phyloP scores from a whole-genome alignment of 2,888 invertebrate genomes.

The Notodonta ziczac region DNA sequence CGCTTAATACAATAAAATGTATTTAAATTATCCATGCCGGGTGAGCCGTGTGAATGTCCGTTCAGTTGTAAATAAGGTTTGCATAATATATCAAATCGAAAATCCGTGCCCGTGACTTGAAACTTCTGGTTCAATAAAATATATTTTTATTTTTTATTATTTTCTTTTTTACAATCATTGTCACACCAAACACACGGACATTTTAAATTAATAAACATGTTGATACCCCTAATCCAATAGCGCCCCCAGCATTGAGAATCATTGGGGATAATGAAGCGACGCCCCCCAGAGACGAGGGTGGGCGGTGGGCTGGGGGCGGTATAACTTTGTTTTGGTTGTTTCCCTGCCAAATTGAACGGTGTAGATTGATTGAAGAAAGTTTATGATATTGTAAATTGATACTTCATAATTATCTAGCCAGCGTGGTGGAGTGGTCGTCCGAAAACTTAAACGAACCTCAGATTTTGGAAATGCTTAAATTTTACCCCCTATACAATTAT shows the following conservation, averaged over 20 bases:
- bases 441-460: too few relatives aligned
- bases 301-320: conserved; percentile 6
- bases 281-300: conserved; percentile 23
- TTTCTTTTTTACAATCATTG: background rate
- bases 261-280: conserved; percentile 28
- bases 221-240: conserved; percentile 21
- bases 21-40: too few relatives aligned
- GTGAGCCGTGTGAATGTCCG: too few relatives aligned
- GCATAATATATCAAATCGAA: too few relatives aligned
- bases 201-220: conserved; percentile 28
- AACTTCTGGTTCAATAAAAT: too few relatives aligned
- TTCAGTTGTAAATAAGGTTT: too few relatives aligned
- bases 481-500: too few relatives aligned
- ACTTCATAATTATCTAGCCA: background rate
- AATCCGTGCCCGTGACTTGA: too few relatives aligned
- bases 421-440: too few relatives aligned
- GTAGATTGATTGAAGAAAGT: background rate
- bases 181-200: background rate
- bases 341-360: background rate
- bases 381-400: background rate
- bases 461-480: too few relatives aligned
- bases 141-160: too few relatives aligned
- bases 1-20: too few relatives aligned
- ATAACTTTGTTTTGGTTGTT: conserved; percentile 7
- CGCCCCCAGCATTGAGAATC: conserved; percentile 27